phyloP scores from a whole-genome alignment of 2,797 vertebrate genomes.

The Cuculus canorus region DNA sequence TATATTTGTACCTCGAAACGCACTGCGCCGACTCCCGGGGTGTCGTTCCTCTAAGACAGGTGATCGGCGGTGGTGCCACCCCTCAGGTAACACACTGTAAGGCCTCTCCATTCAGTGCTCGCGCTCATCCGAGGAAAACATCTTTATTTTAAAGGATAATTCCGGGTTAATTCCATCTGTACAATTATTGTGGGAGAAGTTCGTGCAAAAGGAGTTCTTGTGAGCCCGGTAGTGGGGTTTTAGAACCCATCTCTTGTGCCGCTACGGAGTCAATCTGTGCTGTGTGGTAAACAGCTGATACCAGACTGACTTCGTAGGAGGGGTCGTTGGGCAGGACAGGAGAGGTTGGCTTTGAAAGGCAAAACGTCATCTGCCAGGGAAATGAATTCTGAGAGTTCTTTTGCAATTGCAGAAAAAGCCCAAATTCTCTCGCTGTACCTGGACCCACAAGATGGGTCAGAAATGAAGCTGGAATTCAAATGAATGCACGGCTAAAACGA shows the following conservation, averaged over 20 bases:
- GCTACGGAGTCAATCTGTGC: neutral
- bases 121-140: fast-evolving
- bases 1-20: neutral
- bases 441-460: too few species aligned
- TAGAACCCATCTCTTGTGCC: neutral
- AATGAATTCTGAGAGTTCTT: neutral
- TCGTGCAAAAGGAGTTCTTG: neutral
- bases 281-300: neutral
- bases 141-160: neutral
- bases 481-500: neutral
- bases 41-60: too few species aligned
- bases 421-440: neutral
- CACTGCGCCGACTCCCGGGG: fast-evolving
- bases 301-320: neutral
- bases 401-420: neutral
- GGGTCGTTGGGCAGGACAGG: neutral
- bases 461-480: neutral
- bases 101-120: neutral
- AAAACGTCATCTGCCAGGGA: neutral
- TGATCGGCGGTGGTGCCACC: fast-evolving
- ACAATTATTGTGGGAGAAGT: neutral
- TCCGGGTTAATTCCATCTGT: neutral
- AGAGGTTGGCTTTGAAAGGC: too few species aligned
- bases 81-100: neutral
- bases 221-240: neutral